Evolutionary conservation across 1,140 invertebrate species (phyloP).

Genomic region (Penaeus indicus): DNA sequence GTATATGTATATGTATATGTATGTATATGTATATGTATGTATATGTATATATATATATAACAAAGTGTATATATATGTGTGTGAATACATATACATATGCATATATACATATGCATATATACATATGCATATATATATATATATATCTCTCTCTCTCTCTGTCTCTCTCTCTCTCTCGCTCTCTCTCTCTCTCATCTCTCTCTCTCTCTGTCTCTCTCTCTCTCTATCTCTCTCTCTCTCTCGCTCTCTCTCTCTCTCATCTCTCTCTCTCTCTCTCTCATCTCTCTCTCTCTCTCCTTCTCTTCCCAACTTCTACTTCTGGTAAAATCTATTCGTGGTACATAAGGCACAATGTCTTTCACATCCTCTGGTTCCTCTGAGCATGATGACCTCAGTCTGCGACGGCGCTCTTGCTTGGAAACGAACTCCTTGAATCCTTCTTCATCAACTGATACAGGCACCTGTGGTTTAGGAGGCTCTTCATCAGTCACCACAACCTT

Average conservation of each 20-base stretch:
- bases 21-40: not conserved
- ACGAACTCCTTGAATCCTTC: constrained; percentile 66
- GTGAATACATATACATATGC: too few relatives aligned
- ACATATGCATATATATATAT: too few relatives aligned
- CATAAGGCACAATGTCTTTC: constrained; percentile 64
- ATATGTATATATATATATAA: too few relatives aligned
- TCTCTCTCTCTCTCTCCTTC: constrained; percentile 7
- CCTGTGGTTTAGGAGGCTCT: constrained; percentile 47
- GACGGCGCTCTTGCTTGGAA: constrained; percentile 63
- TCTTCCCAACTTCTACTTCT: constrained; percentile 54
- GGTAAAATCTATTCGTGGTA: constrained; percentile 58
- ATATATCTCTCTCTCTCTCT: too few relatives aligned
- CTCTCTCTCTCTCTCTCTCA: too few relatives aligned
- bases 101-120: too few relatives aligned
- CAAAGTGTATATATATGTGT: too few relatives aligned
- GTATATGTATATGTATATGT: not conserved
- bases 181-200: too few relatives aligned
- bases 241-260: too few relatives aligned
- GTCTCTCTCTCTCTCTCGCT: too few relatives aligned
- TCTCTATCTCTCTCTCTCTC: too few relatives aligned
- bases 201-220: constrained; percentile 40
- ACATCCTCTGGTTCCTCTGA: constrained; percentile 65
- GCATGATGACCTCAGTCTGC: constrained; percentile 65
- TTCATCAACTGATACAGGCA: constrained; percentile 52
- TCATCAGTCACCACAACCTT: constrained; percentile 64